Percentiles rank a stretch among this genome's conserved stretches.
Conservation (phyloP, 2,113 vertebrate species). For the Tonatia bakeri region DNA sequence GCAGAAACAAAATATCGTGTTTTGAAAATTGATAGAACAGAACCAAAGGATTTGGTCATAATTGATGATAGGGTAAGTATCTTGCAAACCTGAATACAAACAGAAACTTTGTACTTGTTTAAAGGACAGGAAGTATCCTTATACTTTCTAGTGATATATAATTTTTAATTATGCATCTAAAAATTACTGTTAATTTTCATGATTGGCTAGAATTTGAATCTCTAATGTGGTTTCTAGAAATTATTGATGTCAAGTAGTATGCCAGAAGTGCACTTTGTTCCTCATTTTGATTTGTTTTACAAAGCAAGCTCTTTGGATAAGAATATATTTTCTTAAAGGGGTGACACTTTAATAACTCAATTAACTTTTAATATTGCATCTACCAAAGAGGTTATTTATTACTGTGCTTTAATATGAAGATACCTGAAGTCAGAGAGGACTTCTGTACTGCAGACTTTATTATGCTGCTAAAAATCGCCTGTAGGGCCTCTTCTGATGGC, state of each 20-base stretch:
- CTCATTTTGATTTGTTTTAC: slow-evolving; percentile 4
- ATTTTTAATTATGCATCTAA: neutral
- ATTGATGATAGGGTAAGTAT: slow-evolving; percentile 94
- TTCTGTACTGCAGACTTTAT: neutral
- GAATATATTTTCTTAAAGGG: slow-evolving; percentile 4
- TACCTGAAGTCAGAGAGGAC: neutral
- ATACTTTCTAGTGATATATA: neutral
- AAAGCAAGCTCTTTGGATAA: neutral
- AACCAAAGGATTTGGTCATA: slow-evolving; percentile 94
- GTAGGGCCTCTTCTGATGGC: neutral
- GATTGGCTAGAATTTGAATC: slow-evolving; percentile 26
- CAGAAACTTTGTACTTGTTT: neutral
- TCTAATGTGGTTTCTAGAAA: slow-evolving; percentile 37
- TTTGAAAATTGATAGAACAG: slow-evolving; percentile 97
- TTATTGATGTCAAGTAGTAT: neutral
- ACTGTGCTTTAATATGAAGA: neutral
- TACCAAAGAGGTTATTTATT: neutral
- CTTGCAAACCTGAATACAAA: neutral
- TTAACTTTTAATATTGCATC: neutral
- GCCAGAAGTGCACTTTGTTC: neutral
- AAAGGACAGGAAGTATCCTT: neutral
- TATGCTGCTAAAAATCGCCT: neutral
- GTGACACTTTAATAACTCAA: neutral
- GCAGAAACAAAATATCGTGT: slow-evolving; percentile 95
- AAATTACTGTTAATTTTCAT: neutral